A percentile compares a stretch with the other conserved stretches of the same genome.
phyloP scores from a whole-genome alignment of 2,113 vertebrate species.

The Rafetus swinhoei region DNA sequence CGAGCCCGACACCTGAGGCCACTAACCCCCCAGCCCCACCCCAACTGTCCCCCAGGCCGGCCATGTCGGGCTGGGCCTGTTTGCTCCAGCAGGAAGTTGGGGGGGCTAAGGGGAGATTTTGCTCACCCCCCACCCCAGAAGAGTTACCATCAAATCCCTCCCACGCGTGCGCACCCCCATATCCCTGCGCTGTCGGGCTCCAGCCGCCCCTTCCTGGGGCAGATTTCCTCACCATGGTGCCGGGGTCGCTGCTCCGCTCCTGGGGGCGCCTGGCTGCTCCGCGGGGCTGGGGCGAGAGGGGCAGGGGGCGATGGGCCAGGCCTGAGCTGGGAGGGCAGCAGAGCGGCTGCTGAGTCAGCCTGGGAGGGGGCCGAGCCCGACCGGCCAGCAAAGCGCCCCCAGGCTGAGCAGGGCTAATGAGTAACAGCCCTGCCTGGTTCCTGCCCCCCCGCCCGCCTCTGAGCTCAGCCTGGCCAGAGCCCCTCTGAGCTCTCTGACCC shows the following conservation, averaged over 20 bases:
- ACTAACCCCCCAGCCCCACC: too few species aligned
- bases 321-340: too few species aligned
- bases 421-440: conserved; percentile 23
- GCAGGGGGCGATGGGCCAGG: too few species aligned
- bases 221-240: too few species aligned
- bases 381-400: neutral
- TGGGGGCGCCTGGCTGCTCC: too few species aligned
- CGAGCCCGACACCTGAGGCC: rapidly evolving
- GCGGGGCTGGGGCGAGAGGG: neutral
- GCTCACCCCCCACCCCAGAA: rapidly evolving
- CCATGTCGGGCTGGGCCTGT: neutral
- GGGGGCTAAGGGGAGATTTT: neutral
- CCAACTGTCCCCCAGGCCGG: neutral
- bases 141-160: neutral
- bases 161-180: too few species aligned
- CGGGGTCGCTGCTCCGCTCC: too few species aligned
- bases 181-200: too few species aligned
- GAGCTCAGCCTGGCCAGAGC: too few species aligned
- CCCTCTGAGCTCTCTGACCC: neutral
- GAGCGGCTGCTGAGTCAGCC: neutral
- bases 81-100: neutral
- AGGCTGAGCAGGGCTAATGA: conserved; percentile 40
- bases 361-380: neutral
- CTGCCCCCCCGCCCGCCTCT: too few species aligned
- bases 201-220: too few species aligned